Percentiles rank a stretch among this genome's conserved stretches.
These are phyloP conservation scores for Mycogona germanica DNA, from an alignment of 2,888 invertebrate genomes.

Conservation along the genomic window DNA sequence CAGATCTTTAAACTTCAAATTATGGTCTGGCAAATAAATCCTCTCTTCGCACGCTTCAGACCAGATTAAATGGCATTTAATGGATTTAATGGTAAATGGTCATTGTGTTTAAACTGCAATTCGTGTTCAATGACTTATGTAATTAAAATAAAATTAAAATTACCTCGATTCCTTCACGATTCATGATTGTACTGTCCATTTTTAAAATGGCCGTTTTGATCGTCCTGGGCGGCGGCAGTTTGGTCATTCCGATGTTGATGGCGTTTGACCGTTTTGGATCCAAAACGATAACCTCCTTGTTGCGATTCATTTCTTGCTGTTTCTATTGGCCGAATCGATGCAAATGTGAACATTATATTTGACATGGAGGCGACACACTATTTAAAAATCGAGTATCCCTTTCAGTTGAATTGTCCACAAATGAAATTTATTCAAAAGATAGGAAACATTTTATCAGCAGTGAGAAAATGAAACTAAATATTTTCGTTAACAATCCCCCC, in stretches of 20 bases:
- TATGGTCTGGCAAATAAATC: too few relatives aligned
- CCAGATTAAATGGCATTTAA: neutral
- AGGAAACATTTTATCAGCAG: too few relatives aligned
- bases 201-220: slow-evolving; percentile 98
- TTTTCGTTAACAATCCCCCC: too few relatives aligned
- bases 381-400: too few relatives aligned
- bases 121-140: neutral
- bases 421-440: too few relatives aligned
- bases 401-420: too few relatives aligned
- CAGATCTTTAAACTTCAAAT: too few relatives aligned
- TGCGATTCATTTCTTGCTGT: slow-evolving; percentile 69
- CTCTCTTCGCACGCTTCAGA: neutral
- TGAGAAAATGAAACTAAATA: too few relatives aligned
- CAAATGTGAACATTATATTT: too few relatives aligned
- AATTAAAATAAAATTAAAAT: slow-evolving; percentile 19
- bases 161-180: slow-evolving; percentile 90
- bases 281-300: slow-evolving; percentile 84
- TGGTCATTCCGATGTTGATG: slow-evolving; percentile 98
- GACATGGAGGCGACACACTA: too few relatives aligned
- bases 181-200: slow-evolving; percentile 98
- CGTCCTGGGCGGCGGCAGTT: slow-evolving; percentile 90
- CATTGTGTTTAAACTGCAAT: neutral
- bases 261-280: slow-evolving; percentile 97
- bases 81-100: neutral
- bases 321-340: slow-evolving; percentile 49